Evolutionary conservation across 1,140 invertebrate species (phyloP), one percentile per base, ranked within the genome.

Genomic region (Drosophila ogumai): DNA sequence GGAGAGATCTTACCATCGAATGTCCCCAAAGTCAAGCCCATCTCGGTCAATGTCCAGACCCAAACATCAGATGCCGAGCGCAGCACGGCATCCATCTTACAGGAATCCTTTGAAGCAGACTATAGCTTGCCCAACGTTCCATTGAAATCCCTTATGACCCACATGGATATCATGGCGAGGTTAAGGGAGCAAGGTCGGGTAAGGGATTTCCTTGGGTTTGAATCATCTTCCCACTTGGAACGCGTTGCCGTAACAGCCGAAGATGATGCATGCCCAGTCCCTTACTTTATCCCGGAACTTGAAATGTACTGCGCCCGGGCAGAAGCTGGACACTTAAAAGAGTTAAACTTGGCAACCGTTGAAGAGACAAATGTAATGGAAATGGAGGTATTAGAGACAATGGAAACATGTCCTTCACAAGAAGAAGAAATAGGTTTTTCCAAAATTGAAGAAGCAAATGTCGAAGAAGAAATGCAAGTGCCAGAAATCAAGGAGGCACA

Each of bases 271-370:
- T 10, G 15, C 4, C 28, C 44, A 7, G 22, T 15, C 3, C 61
- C 66, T 7, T 69, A 67, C 19, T 54, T 69, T 17, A 69, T 69
- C 31, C 61, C 61, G 6, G 66, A 69, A 50, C 15, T 69, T 10
- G 31, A 69, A 12, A 67, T 52, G 60, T 22, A 36, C 5, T 65
- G 59, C 32, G 28, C 38, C 6, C 22, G 15, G 3, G 15, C 7
- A 17, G 19, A 22, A 25, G 28, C 28, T 41, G 46, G 25, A 7
- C 8, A 36, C n/a, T 1, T 34, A 3, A 6, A 22, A 22, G 28
- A 59, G 6, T 9, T 41, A 22, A n/a, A 3, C 13, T 13, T 13
- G 3, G 6, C 17, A 10, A 9, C 28, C 13, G 12, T 50, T 34
- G 28, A 34, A 22, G 22, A 38, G 1, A 0, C 25, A 15, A 66